These are phyloP conservation scores for Drosophila vallismaia DNA, from an alignment of 2,888 invertebrate genomes.

Conservation along the genomic window DNA sequence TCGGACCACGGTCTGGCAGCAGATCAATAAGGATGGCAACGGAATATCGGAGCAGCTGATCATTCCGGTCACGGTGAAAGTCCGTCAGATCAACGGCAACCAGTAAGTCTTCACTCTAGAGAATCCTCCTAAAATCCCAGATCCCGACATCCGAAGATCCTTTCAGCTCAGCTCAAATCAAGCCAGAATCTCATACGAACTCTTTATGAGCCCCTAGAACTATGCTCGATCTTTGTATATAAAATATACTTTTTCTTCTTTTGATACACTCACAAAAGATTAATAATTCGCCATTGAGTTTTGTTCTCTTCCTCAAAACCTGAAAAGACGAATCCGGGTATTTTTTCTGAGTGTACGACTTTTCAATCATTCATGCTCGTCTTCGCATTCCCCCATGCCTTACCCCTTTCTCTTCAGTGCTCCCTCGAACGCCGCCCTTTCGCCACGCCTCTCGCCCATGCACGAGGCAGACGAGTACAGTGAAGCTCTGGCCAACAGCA, in stretches of 20 bases:
- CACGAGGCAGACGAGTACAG: slow-evolving; percentile 90
- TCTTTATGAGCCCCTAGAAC: slow-evolving; percentile 20
- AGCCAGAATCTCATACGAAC: slow-evolving; percentile 16
- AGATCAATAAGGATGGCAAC: slow-evolving; percentile 89
- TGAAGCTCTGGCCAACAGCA: slow-evolving; percentile 37
- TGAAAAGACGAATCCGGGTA: accelerated
- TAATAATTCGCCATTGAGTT: background rate
- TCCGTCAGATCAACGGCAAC: slow-evolving; percentile 82
- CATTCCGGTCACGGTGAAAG: slow-evolving; percentile 82
- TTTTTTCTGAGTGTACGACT: background rate
- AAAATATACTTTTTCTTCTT: slow-evolving; percentile 10
- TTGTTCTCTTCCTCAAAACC: background rate
- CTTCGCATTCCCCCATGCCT: slow-evolving; percentile 35
- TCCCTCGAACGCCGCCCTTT: slow-evolving; percentile 61
- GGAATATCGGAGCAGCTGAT: slow-evolving; percentile 80
- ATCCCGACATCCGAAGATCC: background rate
- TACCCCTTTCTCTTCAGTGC: slow-evolving; percentile 58
- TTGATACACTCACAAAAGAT: background rate
- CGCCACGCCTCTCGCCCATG: slow-evolving; percentile 91
- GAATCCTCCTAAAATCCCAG: background rate
- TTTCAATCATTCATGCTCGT: slow-evolving; percentile 36
- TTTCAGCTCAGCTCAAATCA: background rate
- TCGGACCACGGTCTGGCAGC: slow-evolving; percentile 97
- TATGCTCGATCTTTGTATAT: slow-evolving; percentile 15
- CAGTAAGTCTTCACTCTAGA: slow-evolving; percentile 79